These are phyloP conservation scores for Chrysolophus pictus DNA, from an alignment of 2,797 vertebrate genomes.

Conservation along the genomic window DNA sequence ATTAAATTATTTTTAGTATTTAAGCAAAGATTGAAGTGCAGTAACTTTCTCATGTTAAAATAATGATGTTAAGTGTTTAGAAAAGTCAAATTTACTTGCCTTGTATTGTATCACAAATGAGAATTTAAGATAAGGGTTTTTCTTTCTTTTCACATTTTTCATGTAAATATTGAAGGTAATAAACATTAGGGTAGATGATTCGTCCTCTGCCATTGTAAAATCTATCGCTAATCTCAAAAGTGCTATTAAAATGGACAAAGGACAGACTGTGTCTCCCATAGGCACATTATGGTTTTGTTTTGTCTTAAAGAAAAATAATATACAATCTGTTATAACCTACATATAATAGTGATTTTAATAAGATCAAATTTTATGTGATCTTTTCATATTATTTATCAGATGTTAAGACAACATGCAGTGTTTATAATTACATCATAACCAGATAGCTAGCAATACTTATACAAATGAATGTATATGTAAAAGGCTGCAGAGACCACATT, in stretches of 20 bases:
- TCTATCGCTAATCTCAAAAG: constrained; percentile 47
- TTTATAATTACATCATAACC: neutral
- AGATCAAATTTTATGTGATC: neutral
- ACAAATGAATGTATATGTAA: neutral
- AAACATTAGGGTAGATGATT: constrained; percentile 15
- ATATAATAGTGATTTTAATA: neutral
- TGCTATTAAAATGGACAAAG: constrained; percentile 60
- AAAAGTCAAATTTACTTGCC: constrained; percentile 4
- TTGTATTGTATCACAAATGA: neutral
- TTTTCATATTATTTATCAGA: neutral
- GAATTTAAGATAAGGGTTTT: neutral
- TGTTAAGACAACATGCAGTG: neutral
- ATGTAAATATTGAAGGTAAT: constrained; percentile 25
- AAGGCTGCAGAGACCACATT: neutral
- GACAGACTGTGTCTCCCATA: constrained; percentile 52
- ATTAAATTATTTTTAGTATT: constrained; percentile 1
- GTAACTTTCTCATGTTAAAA: neutral
- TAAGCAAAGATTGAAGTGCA: neutral
- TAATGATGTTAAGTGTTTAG: neutral
- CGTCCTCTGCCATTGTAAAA: constrained; percentile 35
- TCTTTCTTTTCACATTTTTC: constrained; percentile 33
- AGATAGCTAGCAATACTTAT: neutral
- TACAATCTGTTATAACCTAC: neutral
- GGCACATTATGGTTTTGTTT: constrained; percentile 40
- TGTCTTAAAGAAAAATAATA: constrained; percentile 31